Evolutionary conservation across 2,113 vertebrate genomes (phyloP).

Genomic region (Henicopernis longicauda): DNA sequence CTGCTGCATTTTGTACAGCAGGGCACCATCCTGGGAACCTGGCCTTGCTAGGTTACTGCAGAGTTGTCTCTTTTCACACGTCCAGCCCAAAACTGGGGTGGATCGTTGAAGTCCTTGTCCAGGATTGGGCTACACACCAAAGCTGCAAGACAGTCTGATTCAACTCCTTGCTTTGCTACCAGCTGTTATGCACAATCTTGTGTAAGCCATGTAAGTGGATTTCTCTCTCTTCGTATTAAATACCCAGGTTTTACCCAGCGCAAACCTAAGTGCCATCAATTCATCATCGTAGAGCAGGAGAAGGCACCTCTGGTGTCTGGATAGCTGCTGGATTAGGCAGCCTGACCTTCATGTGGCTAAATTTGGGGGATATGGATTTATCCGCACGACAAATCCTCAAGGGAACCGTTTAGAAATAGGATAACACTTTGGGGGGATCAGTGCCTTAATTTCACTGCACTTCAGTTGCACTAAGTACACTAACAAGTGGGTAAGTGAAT

Average conservation of each 20-base stretch:
- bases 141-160: not conserved
- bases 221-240: not conserved
- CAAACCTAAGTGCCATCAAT: accelerated
- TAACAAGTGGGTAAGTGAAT: not conserved
- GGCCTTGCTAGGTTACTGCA: not conserved
- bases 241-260: not conserved
- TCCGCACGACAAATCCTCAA: not conserved
- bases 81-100: not conserved
- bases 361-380: not conserved
- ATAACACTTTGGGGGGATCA: not conserved
- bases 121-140: not conserved
- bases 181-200: accelerated
- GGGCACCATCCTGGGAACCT: not conserved
- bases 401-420: not conserved
- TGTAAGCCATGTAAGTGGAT: accelerated
- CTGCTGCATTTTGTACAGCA: not conserved
- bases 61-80: not conserved
- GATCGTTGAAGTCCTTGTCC: not conserved
- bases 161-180: not conserved
- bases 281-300: not conserved
- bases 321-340: not conserved
- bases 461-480: not conserved
- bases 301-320: not conserved
- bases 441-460: not conserved
- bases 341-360: not conserved